Base-by-base conservation (phyloP, 2,888 invertebrate species). In the Alentia gelatinosa region DNA sequence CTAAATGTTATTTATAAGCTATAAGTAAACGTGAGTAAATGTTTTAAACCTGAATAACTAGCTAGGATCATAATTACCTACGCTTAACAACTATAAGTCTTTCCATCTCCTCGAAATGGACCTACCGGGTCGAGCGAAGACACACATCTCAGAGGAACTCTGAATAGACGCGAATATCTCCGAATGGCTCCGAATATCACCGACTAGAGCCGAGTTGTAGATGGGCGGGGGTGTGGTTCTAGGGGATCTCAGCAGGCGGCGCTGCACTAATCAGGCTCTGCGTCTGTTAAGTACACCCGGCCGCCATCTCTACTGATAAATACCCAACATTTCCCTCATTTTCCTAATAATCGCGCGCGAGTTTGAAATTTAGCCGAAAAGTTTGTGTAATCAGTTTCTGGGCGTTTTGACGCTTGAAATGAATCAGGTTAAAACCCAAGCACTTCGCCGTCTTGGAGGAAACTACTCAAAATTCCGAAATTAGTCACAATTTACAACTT, bases 401-500 rank as follows among this genome's bases (percentile, higher is more conserved):
- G 47, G 86, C 50, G 86, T 86, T 86, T 86, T 86, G 86, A 47
- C 86, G 86, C 86, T 47, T 42, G 86, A 42, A 86, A 86, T 86
- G 86, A 86, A 86, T 86, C 86, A 42, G 86, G 47, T 86, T 50
- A 86, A 86, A 86, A 86, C 42, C 40, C 83, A 39, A 15, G 47
- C 86, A 79, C 86, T 47, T 50, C 86, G 47, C 86, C 86, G 50
- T 86, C 86, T 86, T 86, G 86, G 42, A 86, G 86, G 86, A 47
- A 86, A 86, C 86, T 86, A 86, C 86, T 86, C 86, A 86, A 86
- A 86, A 86, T 86, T 86, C 86, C 86, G 50, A 86, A 86, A 86
- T 86, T 86, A 86, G 86, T 86, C 86, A 86, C 86, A 86, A 86
- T 86, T 86, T 86, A 86, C 86, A 86, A 50, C 86, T 86, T 86